Percentiles rank a stretch among this genome's conserved stretches.
phyloP scores from a whole-genome alignment of 2,113 vertebrate species.

The Micromys minutus region DNA sequence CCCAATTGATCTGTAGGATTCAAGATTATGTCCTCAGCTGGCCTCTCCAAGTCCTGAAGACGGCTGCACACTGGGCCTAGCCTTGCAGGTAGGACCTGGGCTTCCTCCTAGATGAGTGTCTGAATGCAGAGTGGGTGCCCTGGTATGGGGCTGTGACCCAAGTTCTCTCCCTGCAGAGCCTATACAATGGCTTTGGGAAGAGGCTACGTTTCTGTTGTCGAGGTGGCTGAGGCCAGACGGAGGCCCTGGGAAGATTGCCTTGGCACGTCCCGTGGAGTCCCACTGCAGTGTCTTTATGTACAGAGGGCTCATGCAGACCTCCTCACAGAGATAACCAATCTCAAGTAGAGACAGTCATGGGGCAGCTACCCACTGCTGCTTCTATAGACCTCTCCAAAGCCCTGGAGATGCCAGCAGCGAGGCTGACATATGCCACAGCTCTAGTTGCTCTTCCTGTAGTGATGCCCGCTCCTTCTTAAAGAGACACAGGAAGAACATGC shows the following conservation, averaged over 20 bases:
- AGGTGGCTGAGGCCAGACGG: neutral
- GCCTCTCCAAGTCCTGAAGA: neutral
- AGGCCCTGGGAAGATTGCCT: neutral
- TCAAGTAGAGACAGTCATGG: neutral
- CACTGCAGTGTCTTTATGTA: neutral
- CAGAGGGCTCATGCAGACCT: neutral
- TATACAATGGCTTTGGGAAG: neutral
- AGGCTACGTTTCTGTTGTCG: neutral
- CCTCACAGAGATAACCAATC: neutral
- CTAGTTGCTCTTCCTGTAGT: neutral
- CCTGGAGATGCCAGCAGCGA: fast-evolving
- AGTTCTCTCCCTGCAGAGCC: neutral
- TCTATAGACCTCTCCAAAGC: neutral
- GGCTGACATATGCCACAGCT: fast-evolving
- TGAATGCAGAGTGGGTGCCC: neutral
- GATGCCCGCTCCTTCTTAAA: neutral
- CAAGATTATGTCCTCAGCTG: neutral
- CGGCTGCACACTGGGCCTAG: too few relatives aligned
- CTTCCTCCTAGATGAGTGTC: neutral
- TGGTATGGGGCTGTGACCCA: neutral
- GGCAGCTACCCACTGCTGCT: neutral
- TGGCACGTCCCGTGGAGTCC: neutral
- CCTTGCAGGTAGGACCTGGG: too few relatives aligned
- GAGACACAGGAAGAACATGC: neutral
- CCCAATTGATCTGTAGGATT: conserved; percentile 89